A percentile compares a stretch with the other conserved stretches of the same genome.
Evolutionary conservation across 2,113 vertebrate species (phyloP).

Genomic region (Scatophagus argus): DNA sequence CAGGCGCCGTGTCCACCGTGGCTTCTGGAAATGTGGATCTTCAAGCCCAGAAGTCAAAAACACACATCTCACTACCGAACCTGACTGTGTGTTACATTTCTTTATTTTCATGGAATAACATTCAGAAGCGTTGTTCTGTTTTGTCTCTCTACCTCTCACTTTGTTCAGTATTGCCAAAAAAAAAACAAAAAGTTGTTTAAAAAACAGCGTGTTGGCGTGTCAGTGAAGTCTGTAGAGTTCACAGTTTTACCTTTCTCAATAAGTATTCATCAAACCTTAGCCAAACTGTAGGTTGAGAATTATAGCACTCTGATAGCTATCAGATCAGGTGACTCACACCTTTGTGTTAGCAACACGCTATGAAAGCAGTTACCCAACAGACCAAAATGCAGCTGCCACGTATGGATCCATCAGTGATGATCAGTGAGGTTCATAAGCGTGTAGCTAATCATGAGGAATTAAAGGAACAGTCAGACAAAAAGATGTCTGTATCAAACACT

Average conservation of each 20-base stretch:
- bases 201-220: slow-evolving; percentile 39
- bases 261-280: slow-evolving; percentile 22
- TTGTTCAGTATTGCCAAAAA: slow-evolving; percentile 61
- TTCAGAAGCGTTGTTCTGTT: slow-evolving; percentile 42
- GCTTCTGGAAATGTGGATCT: slow-evolving; percentile 68
- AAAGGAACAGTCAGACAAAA: slow-evolving; percentile 21
- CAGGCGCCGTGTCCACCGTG: slow-evolving; percentile 35
- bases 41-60: slow-evolving; percentile 75
- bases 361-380: slow-evolving; percentile 23
- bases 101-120: slow-evolving; percentile 30
- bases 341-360: slow-evolving; percentile 49
- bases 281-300: slow-evolving; percentile 47
- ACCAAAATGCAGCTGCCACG: not conserved
- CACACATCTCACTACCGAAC: slow-evolving; percentile 62
- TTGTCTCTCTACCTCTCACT: slow-evolving; percentile 79
- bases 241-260: slow-evolving; percentile 42
- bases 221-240: slow-evolving; percentile 26
- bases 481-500: slow-evolving; percentile 19
- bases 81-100: slow-evolving; percentile 55
- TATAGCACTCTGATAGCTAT: slow-evolving; percentile 48
- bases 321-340: slow-evolving; percentile 49
- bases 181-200: slow-evolving; percentile 6
- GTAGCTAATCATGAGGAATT: slow-evolving; percentile 2
- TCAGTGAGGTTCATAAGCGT: slow-evolving; percentile 14
- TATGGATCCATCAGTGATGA: slow-evolving; percentile 4